Base-by-base conservation (phyloP, 2,888 invertebrate species). In the Vanessa cardui region DNA sequence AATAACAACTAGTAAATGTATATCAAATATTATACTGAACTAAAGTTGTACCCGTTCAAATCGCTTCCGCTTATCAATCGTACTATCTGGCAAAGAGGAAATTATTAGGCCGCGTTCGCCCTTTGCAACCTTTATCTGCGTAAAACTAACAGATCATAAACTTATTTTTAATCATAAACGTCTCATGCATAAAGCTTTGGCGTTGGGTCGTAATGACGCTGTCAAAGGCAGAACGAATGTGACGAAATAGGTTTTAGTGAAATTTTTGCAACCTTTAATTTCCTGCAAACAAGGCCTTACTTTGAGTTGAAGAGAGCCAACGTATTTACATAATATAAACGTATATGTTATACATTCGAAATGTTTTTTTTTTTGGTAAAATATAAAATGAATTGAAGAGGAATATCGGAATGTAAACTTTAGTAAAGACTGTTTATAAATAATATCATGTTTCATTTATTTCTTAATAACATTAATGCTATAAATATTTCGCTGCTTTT, bases 161-260 rank as follows among this genome's bases (percentile, higher is more conserved):
- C 76, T 81, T 81, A 86, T 88, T 89, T 89, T 87, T 85, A 89
- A 89, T 88, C 86, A 87, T 86, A 83, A 86, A 84, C 73, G 86
- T 88, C 87, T 76, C 76, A 65, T 71, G 78, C 87, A 87, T 78
- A 85, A 84, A 84, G 83, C 67, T 52, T 62, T 64, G 58, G 73
- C 76, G 71, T 73, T 73, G 58, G 68, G 60, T 69, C 72, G 70
- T 85, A 85, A 85, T 82, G 77, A 82, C 71, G 73, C 75, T 85
- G 84, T 84, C 83, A 83, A 54, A 18, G 56, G 16, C 82, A 79
- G 74, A 16, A 31, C 9, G 20, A 12, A 12, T 63, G 39, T 39
- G 62, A 70, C 26, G 31, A 7, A 54, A 16, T 50, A 62, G 26
- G 61, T 46, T 66, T 66, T 61, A 56, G 21, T 21, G 26, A 54